Evolutionary conservation across 2,113 vertebrate genomes (phyloP).

Genomic region (Brachypodius melanocephalos): DNA sequence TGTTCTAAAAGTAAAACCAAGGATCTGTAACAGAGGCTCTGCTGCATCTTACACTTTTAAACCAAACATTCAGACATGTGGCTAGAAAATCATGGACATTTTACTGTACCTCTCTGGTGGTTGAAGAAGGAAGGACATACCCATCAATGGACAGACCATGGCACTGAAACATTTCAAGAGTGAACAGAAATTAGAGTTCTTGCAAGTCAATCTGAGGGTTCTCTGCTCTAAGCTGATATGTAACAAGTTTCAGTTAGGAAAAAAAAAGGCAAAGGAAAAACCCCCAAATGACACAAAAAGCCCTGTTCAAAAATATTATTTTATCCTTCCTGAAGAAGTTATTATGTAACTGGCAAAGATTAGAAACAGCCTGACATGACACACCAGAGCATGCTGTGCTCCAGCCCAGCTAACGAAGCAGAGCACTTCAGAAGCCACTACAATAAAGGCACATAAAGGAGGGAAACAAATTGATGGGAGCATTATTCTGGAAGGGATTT

Average conservation of each 20-base stretch:
- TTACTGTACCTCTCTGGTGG: constrained; percentile 87
- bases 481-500: background rate
- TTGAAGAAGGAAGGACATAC: constrained; percentile 94
- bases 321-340: background rate
- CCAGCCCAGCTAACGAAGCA: background rate
- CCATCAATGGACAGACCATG: constrained; percentile 96
- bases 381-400: background rate
- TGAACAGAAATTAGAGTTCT: background rate
- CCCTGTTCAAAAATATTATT: background rate
- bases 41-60: background rate
- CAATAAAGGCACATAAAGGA: background rate
- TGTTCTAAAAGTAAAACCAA: background rate
- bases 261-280: background rate
- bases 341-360: background rate
- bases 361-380: background rate
- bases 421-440: background rate
- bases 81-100: background rate
- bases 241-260: background rate
- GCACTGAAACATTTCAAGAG: constrained; percentile 74
- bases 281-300: background rate
- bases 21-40: background rate
- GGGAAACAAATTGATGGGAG: background rate
- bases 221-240: background rate
- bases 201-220: background rate
- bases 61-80: background rate